Percentiles rank a stretch among this genome's conserved stretches.
These are phyloP conservation scores for Sigmodon hispidus DNA, from an alignment of 2,113 vertebrate species.

Conservation along the genomic window DNA sequence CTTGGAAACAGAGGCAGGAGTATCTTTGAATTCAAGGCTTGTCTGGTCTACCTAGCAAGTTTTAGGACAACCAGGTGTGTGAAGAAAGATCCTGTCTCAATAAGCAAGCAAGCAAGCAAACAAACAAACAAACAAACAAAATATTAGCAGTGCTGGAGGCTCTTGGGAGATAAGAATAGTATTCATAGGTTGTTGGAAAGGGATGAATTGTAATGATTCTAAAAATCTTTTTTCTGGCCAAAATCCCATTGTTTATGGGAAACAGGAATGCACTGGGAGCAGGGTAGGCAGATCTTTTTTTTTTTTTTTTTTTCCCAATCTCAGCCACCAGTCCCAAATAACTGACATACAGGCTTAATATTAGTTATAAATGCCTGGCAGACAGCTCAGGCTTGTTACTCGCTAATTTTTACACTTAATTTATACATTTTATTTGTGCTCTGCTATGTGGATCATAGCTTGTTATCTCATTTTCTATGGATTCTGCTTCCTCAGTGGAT, in stretches of 20 bases:
- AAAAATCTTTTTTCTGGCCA: not conserved
- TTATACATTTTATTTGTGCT: no score
- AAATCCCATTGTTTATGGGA: not conserved
- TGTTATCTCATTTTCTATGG: no score
- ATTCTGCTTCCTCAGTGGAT: no score
- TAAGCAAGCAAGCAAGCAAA: not conserved
- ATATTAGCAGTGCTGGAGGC: not conserved
- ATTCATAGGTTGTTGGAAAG: not conserved
- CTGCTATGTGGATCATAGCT: no score
- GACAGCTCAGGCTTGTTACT: no score
- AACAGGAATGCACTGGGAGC: not conserved
- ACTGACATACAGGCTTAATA: no score
- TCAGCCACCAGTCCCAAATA: no score
- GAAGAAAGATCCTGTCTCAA: not conserved
- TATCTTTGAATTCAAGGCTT: not conserved
- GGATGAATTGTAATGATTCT: not conserved
- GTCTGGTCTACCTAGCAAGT: not conserved
- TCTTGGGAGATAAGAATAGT: not conserved
- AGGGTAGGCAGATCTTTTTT: no score
- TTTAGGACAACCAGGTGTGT: not conserved
- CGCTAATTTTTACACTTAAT: no score
- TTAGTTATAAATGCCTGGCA: no score
- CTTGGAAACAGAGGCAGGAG: not conserved
- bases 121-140: not conserved
- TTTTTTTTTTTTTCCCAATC: no score